phyloP scores from a whole-genome alignment of 37 sponge, comb jelly and placozoan genomes.

The Cladorhizidae sp. region DNA sequence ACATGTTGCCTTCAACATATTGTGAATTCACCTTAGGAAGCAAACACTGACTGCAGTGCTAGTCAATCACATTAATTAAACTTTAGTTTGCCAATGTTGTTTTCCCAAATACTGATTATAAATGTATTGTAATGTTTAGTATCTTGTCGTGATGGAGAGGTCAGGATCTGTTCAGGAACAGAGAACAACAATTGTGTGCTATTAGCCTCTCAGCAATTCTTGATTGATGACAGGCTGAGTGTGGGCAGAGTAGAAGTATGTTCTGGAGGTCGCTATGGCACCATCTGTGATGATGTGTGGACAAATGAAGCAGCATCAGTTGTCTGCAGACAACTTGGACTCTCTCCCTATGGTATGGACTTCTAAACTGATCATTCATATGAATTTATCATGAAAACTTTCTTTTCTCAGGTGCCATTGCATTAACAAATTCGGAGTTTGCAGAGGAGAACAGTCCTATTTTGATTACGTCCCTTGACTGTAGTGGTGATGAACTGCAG shows the following conservation, averaged over 20 bases:
- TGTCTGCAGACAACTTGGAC: constrained; percentile 37
- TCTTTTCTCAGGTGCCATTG: constrained; percentile 8
- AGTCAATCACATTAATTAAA: no score
- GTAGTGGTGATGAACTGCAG: constrained; percentile 19
- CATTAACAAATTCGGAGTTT: constrained; percentile 4
- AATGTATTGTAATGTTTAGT: not conserved
- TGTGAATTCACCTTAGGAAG: no score
- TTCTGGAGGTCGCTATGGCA: constrained; percentile 22
- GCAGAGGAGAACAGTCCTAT: not conserved
- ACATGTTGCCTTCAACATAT: no score
- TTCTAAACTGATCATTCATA: not conserved
- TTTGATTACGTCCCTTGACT: constrained; percentile 1
- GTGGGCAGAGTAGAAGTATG: constrained; percentile 57
- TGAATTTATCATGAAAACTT: not conserved
- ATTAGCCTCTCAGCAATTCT: not conserved
- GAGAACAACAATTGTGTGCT: constrained; percentile 7
- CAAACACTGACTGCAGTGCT: no score
- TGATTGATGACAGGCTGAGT: constrained; percentile 29
- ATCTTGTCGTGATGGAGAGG: constrained; percentile 16
- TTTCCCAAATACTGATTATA: no score
- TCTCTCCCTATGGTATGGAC: constrained; percentile 37
- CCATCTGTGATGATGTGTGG: constrained; percentile 48
- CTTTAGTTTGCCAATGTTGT: not conserved
- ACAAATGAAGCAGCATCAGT: constrained; percentile 30
- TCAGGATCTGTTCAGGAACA: constrained; percentile 11